These are phyloP conservation scores for Rhagoletis zephyria DNA, from an alignment of 1,140 invertebrate genomes.

Conservation along the genomic window DNA sequence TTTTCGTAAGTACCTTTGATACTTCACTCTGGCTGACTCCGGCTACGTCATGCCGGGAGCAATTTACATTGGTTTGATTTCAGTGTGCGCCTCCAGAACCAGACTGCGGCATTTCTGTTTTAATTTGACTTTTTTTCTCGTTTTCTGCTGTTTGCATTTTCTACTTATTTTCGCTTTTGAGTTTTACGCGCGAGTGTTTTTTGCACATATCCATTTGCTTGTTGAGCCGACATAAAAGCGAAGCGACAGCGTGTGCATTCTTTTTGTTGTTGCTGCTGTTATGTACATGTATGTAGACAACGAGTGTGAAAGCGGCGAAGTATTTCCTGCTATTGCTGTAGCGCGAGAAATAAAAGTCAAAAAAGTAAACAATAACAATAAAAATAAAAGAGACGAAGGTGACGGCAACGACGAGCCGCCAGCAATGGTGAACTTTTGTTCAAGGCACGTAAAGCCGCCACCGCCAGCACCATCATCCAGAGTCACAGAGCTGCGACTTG, in stretches of 20 bases:
- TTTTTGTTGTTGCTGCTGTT: slow-evolving; percentile 22
- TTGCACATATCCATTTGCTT: slow-evolving; percentile 49
- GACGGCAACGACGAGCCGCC: neutral
- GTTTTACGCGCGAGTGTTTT: slow-evolving; percentile 14
- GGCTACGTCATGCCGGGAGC: slow-evolving; percentile 32
- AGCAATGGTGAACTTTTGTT: slow-evolving; percentile 31
- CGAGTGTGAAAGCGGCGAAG: slow-evolving; percentile 45
- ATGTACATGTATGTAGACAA: neutral
- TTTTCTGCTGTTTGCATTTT: slow-evolving; percentile 21
- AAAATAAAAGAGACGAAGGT: slow-evolving; percentile 30
- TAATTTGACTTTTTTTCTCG: neutral
- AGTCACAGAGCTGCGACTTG: slow-evolving; percentile 18
- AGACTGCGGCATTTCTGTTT: slow-evolving; percentile 31
- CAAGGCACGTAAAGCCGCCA: slow-evolving; percentile 48
- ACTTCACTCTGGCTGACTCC: slow-evolving; percentile 38
- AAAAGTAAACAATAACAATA: slow-evolving; percentile 52
- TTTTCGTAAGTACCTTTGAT: slow-evolving; percentile 5
- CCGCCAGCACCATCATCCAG: neutral
- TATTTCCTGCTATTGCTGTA: slow-evolving; percentile 48
- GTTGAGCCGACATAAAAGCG: slow-evolving; percentile 29
- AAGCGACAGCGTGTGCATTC: slow-evolving; percentile 24
- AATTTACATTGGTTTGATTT: slow-evolving; percentile 51
- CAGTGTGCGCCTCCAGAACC: slow-evolving; percentile 1
- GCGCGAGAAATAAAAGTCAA: slow-evolving; percentile 44
- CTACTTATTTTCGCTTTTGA: slow-evolving; percentile 47